Base-by-base conservation (phyloP, 2,888 invertebrate species). In the Lasioglossum lativentre region DNA sequence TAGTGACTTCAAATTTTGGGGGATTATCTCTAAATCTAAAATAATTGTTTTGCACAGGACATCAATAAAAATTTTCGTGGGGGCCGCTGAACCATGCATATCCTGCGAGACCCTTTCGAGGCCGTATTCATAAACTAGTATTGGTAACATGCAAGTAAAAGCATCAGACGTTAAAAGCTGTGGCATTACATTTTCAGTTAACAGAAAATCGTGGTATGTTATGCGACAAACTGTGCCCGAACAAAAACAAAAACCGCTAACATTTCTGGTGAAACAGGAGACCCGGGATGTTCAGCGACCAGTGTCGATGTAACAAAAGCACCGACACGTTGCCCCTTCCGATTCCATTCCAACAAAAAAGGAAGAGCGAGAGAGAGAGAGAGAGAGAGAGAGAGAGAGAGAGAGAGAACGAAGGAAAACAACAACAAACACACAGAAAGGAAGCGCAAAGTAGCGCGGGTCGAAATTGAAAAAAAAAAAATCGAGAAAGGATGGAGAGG, bases 381-480 rank as follows among this genome's bases (percentile, higher is more conserved):
- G 59, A 0, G 0, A 5, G 27, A 1, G 27, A 14, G 27, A 1
- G 16, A 63, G 23, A 63, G 0, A 30, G 30, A 63, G 27, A 30
- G n/a, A n/a, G n/a, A n/a, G n/a, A n/a, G n/a, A 30, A 27, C 63
- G 30, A 63, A 6, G 63, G 30, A 63, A 30, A 30, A 68, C 38
- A 59, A 59, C 19, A 27, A 47, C 19, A 3, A 27, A 66, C n/a
- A 6, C 8, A 34, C 0, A 34, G 6, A 27, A 16, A 30, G 12
- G 14, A 56, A 10, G 27, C 19, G 23, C 30, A 63, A 80, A 75
- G 47, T 34, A 52, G 45, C 40, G 52, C n/a, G 3, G 45, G 27
- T 30, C 56, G 16, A 27, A 72, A 81, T 75, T 81, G 27, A 30
- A 66, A 27, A 45, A 45, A 38, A 34, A 59, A 2, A 42, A 45